These are phyloP conservation scores for Phylloscopus collybita DNA, from an alignment of 2,797 vertebrate species.

Conservation along the genomic window DNA sequence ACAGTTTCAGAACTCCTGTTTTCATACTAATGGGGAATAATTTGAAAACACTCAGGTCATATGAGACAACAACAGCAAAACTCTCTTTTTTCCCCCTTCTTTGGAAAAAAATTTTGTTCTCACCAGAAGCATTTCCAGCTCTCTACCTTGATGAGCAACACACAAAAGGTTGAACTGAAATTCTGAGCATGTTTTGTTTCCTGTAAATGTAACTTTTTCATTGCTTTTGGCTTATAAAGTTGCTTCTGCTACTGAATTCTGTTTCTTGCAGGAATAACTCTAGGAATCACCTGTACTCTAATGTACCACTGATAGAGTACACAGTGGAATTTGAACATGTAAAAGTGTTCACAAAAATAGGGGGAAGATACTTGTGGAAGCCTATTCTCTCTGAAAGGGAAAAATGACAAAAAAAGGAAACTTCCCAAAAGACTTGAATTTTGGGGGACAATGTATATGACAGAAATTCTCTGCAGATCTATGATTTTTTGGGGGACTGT, in stretches of 20 bases:
- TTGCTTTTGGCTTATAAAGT: background rate
- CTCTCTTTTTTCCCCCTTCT: fast-evolving
- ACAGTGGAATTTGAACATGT: background rate
- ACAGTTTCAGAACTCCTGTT: background rate
- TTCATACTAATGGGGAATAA: background rate
- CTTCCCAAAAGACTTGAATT: background rate
- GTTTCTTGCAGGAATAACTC: background rate
- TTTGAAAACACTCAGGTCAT: background rate
- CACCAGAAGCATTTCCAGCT: background rate
- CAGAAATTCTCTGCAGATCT: background rate
- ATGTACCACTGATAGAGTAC: background rate
- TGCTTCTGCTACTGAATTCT: background rate
- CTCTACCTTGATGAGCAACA: background rate
- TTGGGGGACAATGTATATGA: background rate
- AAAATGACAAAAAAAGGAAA: background rate
- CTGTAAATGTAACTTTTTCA: background rate
- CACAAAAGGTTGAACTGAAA: background rate
- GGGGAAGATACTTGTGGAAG: background rate
- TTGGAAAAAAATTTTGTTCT: background rate
- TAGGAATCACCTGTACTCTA: background rate
- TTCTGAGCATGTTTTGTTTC: background rate
- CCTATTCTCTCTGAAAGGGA: background rate
- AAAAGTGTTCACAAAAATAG: background rate
- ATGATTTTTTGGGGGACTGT: background rate
- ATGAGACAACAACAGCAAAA: background rate